Percentiles rank a stretch among this genome's conserved stretches.
Conservation (phyloP, 2,888 invertebrate species). For the Tribolium freemani region DNA sequence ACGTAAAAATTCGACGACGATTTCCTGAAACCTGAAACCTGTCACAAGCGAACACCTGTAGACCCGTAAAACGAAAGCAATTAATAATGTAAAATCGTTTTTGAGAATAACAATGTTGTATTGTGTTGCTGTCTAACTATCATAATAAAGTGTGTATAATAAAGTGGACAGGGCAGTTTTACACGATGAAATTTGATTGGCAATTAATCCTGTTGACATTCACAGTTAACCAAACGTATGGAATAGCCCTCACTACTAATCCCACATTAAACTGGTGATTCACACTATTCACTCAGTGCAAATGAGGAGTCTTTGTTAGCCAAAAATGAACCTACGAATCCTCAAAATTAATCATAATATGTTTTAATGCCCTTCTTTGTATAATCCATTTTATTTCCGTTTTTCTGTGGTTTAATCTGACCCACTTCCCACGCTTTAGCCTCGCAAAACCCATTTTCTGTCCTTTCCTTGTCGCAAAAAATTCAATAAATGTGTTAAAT, state of each 20-base stretch:
- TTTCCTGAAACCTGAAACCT: conserved; percentile 8
- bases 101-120: not conserved
- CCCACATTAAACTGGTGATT: not conserved
- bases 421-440: not conserved
- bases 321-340: not conserved
- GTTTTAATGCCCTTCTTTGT: not conserved
- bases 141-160: not conserved
- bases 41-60: conserved; percentile 8
- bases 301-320: too few species aligned
- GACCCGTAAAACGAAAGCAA: not conserved
- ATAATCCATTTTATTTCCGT: conserved; percentile 9
- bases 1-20: not conserved
- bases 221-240: not conserved
- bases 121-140: not conserved
- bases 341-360: not conserved
- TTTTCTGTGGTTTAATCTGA: not conserved
- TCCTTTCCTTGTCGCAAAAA: not conserved
- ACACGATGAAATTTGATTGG: not conserved
- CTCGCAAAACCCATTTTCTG: not conserved
- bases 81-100: conserved; percentile 6
- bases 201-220: not conserved
- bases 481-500: not conserved
- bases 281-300: too few species aligned
- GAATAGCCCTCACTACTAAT: not conserved
- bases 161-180: not conserved